These are phyloP conservation scores for Acanthococcus lagerstroemiae DNA, from an alignment of 2,888 invertebrate genomes.

Conservation along the genomic window DNA sequence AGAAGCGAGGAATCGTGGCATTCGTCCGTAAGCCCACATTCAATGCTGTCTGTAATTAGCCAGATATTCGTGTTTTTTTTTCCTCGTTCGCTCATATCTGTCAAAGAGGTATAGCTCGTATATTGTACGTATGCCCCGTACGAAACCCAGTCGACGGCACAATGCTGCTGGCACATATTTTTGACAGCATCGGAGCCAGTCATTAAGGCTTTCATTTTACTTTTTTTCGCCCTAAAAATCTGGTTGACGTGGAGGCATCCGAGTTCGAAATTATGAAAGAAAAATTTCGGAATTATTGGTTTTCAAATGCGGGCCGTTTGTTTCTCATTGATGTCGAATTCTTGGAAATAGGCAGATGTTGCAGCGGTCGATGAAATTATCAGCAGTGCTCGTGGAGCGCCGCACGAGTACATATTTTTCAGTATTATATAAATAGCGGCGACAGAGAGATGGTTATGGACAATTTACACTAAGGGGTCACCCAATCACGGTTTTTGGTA, in stretches of 20 bases:
- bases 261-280: background rate
- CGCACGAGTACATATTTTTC: no score
- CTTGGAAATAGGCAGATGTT: no score
- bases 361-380: no score
- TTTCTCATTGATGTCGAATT: no score
- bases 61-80: slow-evolving; percentile 5
- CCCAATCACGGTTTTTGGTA: no score
- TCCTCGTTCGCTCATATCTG: background rate
- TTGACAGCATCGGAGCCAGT: slow-evolving; percentile 8
- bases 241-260: background rate
- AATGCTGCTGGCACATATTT: slow-evolving; percentile 5
- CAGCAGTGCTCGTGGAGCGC: no score
- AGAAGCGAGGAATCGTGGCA: background rate
- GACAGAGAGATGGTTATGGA: no score
- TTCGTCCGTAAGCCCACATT: background rate
- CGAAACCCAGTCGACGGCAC: background rate
- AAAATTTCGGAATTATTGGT: no score
- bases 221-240: background rate
- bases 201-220: slow-evolving; percentile 1
- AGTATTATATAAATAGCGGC: no score
- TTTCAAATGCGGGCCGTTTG: no score
- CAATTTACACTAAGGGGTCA: no score
- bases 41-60: background rate
- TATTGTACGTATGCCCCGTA: no score
- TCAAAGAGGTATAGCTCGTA: slow-evolving; percentile 3